Conservation (phyloP, 1,140 invertebrate genomes). For the Drosophila azteca region DNA sequence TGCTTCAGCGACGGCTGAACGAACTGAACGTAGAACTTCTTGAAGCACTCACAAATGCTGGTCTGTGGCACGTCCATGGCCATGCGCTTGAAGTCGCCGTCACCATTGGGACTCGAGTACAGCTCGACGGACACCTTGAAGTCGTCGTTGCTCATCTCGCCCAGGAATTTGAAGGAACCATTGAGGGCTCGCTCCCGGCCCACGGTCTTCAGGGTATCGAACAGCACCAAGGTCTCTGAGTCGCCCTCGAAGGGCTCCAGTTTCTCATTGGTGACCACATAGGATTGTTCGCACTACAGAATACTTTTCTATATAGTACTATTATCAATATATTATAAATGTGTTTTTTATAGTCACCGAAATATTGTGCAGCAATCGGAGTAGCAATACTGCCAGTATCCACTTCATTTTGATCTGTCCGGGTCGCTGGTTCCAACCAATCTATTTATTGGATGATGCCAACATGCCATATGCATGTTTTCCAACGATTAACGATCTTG, state of each 20-base stretch:
- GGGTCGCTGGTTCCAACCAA: not conserved
- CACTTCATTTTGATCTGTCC: slow-evolving; percentile 52
- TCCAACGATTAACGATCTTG: slow-evolving; percentile 21
- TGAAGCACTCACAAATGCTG: slow-evolving; percentile 74
- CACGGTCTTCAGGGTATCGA: slow-evolving; percentile 52
- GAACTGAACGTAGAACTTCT: slow-evolving; percentile 77
- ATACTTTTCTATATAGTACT: too few relatives aligned
- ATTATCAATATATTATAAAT: too few relatives aligned
- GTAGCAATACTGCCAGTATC: slow-evolving; percentile 27
- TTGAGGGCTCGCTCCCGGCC: slow-evolving; percentile 67
- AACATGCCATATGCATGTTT: slow-evolving; percentile 59
- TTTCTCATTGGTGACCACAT: slow-evolving; percentile 69
- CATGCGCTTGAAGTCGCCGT: slow-evolving; percentile 74
- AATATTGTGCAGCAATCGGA: slow-evolving; percentile 40
- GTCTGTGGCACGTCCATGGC: slow-evolving; percentile 76
- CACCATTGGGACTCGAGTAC: slow-evolving; percentile 68
- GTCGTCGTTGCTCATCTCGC: slow-evolving; percentile 72
- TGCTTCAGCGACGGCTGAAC: slow-evolving; percentile 64
- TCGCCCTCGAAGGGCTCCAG: slow-evolving; percentile 71
- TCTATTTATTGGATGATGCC: slow-evolving; percentile 49
- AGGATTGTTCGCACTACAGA: slow-evolving; percentile 62
- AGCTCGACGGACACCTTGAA: slow-evolving; percentile 75
- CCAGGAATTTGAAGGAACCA: slow-evolving; percentile 58
- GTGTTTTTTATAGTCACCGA: slow-evolving; percentile 25
- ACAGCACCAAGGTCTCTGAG: slow-evolving; percentile 60